Evolutionary conservation across 1,140 invertebrate genomes (phyloP), one percentile per base, ranked within the genome.

Genomic region (Aphelenchoides avenae): DNA sequence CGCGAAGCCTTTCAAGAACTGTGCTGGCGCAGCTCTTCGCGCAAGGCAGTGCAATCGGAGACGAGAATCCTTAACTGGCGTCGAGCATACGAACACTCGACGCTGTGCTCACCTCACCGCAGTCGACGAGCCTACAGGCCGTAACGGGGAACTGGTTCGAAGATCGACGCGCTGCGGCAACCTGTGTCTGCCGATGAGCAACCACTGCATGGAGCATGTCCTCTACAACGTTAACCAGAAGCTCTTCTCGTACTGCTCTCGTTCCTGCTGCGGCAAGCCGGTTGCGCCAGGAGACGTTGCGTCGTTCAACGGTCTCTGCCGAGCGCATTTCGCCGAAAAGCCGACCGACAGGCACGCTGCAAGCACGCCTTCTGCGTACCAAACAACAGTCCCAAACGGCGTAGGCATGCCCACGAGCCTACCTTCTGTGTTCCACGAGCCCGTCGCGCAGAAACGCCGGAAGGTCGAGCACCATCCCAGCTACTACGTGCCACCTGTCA

Each of bases 121-220:
- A n/a, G n/a, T n/a, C n/a, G n/a, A n/a, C n/a, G n/a, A n/a, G n/a
- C n/a, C n/a, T n/a, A n/a, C n/a, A n/a, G n/a, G n/a, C n/a, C n/a
- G n/a, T n/a, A n/a, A n/a, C n/a, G n/a, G n/a, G n/a, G n/a, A n/a
- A n/a, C n/a, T n/a, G n/a, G n/a, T n/a, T n/a, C n/a, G n/a, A n/a
- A n/a, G n/a, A n/a, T n/a, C n/a, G n/a, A n/a, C n/a, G n/a, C 46
- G 52, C 27, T 68, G 65, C 13, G 13, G 11, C 11, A 65, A 66
- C 15, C 18, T 43, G n/a, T 70, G 52, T 22, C 15, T 68, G 6
- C 65, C 65, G 3, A 37, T 47, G 18, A 18, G 52, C 1, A 46
- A 31, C 22, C 53, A 66, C 24, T 68, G 65, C 33, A 27, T 42
- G n/a, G 68, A 67, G 1, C 65, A 68, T 36, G 52, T 68, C 15